Evolutionary conservation across 2,797 vertebrate genomes (phyloP).

Genomic region (Aeoliscus strigatus): DNA sequence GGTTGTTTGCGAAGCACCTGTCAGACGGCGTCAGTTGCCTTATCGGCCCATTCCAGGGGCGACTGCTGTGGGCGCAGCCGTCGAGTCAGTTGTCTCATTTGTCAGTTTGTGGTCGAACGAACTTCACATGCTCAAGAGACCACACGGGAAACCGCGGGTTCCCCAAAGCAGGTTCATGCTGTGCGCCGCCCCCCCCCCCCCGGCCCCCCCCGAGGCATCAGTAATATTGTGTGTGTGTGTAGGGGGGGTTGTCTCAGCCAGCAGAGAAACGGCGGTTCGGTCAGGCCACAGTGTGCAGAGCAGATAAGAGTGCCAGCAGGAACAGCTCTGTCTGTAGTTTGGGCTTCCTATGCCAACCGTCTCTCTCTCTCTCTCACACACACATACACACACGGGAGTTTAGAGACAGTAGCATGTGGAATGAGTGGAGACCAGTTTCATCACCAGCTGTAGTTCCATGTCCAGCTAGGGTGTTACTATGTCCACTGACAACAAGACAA

Average conservation of each 20-base stretch:
- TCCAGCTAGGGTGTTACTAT: too few species aligned
- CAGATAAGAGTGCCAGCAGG: constrained; percentile 61
- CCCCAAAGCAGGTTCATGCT: too few species aligned
- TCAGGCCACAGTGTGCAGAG: constrained; percentile 10
- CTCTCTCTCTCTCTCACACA: constrained; percentile 30
- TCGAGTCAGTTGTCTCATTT: constrained; percentile 57
- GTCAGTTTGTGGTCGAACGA: constrained; percentile 74
- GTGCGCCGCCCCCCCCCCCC: too few species aligned
- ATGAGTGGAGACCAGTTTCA: too few species aligned
- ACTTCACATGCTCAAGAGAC: constrained; percentile 32
- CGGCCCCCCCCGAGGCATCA: too few species aligned
- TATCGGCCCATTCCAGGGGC: constrained; percentile 72
- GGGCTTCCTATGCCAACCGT: constrained; percentile 69
- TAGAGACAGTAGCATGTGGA: too few species aligned
- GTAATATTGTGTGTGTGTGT: too few species aligned
- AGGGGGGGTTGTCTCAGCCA: background rate
- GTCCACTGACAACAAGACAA: too few species aligned
- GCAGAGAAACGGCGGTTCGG: constrained; percentile 2
- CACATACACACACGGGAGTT: constrained; percentile 16
- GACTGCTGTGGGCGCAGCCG: constrained; percentile 66
- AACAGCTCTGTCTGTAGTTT: constrained; percentile 53
- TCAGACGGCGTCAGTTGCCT: constrained; percentile 66
- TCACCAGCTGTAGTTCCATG: too few species aligned
- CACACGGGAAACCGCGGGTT: too few species aligned
- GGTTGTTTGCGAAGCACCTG: too few species aligned